phyloP scores from a whole-genome alignment of 2,113 vertebrate species.

The Barbus barbus region DNA sequence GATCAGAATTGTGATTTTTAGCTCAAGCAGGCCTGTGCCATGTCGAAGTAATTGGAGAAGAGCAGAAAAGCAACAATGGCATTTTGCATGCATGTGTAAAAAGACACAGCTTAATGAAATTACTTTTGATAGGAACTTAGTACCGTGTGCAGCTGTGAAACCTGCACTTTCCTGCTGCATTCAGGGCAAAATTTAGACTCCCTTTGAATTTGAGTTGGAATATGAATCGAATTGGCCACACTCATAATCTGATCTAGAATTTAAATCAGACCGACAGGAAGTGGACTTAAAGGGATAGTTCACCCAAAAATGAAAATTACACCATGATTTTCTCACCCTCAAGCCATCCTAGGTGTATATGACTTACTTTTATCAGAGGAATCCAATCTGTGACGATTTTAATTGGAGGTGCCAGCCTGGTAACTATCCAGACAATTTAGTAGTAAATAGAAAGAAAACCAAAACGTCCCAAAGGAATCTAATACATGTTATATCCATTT shows the following conservation, averaged over 20 bases:
- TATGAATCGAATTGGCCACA: neutral
- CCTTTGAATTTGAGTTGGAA: neutral
- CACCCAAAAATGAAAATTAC: too few relatives aligned
- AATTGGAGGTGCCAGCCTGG: too few relatives aligned
- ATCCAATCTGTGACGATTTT: too few relatives aligned
- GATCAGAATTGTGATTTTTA: slow-evolving; percentile 56
- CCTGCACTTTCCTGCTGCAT: neutral
- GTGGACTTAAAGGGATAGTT: too few relatives aligned
- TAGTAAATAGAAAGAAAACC: too few relatives aligned
- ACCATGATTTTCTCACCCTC: too few relatives aligned
- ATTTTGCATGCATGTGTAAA: neutral
- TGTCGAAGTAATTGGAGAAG: slow-evolving; percentile 56
- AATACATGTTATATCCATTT: too few relatives aligned
- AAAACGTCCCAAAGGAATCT: too few relatives aligned
- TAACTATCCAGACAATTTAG: too few relatives aligned
- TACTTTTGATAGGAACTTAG: neutral
- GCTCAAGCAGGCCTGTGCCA: slow-evolving; percentile 58
- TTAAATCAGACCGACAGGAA: neutral
- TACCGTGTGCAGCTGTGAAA: neutral
- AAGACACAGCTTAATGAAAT: neutral
- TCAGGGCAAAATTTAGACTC: neutral
- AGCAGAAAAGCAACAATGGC: slow-evolving; percentile 1
- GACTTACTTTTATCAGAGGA: too few relatives aligned
- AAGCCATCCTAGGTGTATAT: too few relatives aligned
- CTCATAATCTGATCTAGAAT: neutral